phyloP scores from a whole-genome alignment of 2,113 vertebrate genomes.

The Albula glossodonta region DNA sequence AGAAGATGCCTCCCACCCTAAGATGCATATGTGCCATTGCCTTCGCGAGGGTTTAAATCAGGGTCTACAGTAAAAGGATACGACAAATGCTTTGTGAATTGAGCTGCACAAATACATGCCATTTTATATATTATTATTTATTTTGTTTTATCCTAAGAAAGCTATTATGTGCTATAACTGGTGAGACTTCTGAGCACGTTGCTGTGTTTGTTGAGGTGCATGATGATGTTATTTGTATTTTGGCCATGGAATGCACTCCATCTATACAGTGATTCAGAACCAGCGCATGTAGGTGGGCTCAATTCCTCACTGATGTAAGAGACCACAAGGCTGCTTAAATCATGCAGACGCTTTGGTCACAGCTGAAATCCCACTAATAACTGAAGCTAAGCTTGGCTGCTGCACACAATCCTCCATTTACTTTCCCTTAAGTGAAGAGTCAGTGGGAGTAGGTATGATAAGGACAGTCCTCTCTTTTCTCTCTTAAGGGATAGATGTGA shows the following conservation, averaged over 20 bases:
- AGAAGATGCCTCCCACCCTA: too few species aligned
- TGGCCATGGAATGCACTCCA: neutral
- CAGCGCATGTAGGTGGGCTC: neutral
- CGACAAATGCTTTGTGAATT: too few species aligned
- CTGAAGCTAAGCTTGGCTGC: neutral
- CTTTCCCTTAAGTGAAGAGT: neutral
- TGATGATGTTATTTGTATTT: neutral
- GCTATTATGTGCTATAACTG: too few species aligned
- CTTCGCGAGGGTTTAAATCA: too few species aligned
- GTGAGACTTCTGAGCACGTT: too few species aligned
- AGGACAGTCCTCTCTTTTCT: neutral
- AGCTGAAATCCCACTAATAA: conserved; percentile 1
- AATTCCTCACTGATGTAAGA: neutral
- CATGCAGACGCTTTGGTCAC: neutral
- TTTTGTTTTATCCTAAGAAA: too few species aligned
- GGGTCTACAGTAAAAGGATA: too few species aligned
- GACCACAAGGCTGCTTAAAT: neutral
- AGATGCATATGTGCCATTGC: too few species aligned
- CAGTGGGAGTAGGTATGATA: neutral
- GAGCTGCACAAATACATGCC: too few species aligned
- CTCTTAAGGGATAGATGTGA: neutral
- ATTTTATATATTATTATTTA: too few species aligned
- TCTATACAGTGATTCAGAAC: neutral
- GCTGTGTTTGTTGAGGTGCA: neutral
- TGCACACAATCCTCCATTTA: neutral